Evolutionary conservation across 2,888 invertebrate genomes (phyloP).

Genomic region (Drosophila merina): DNA sequence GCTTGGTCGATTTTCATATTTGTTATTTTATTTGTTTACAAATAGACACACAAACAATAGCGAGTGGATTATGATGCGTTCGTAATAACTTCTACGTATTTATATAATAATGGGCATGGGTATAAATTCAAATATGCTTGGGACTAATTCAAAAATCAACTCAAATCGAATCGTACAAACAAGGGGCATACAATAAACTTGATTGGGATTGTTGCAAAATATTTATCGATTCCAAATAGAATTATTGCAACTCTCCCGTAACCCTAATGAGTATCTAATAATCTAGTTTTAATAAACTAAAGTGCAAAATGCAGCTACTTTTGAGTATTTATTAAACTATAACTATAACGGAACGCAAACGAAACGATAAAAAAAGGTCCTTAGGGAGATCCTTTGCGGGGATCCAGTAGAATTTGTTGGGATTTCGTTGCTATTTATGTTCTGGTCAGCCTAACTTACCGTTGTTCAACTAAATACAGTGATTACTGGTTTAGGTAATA

Average conservation of each 20-base stretch:
- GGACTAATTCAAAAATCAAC: slow-evolving; percentile 29
- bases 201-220: slow-evolving; percentile 1
- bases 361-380: slow-evolving; percentile 27
- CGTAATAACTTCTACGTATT: slow-evolving; percentile 21
- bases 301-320: slow-evolving; percentile 62
- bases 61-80: slow-evolving; percentile 71
- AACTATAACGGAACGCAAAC: slow-evolving; percentile 38
- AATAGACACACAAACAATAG: slow-evolving; percentile 72
- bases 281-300: slow-evolving; percentile 45
- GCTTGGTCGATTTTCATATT: slow-evolving; percentile 37
- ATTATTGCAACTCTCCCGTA: neutral
- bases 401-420: slow-evolving; percentile 7
- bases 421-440: neutral
- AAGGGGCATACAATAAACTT: slow-evolving; percentile 7
- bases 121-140: slow-evolving; percentile 14
- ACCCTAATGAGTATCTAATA: slow-evolving; percentile 10
- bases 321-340: slow-evolving; percentile 16
- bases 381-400: slow-evolving; percentile 1
- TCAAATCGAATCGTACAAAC: slow-evolving; percentile 27
- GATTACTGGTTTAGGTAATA: slow-evolving; percentile 20
- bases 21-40: slow-evolving; percentile 25
- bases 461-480: slow-evolving; percentile 26
- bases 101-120: slow-evolving; percentile 18
- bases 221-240: neutral
- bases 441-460: slow-evolving; percentile 57